phyloP scores from a whole-genome alignment of 1,140 invertebrate genomes.

The Eumaeus atala region DNA sequence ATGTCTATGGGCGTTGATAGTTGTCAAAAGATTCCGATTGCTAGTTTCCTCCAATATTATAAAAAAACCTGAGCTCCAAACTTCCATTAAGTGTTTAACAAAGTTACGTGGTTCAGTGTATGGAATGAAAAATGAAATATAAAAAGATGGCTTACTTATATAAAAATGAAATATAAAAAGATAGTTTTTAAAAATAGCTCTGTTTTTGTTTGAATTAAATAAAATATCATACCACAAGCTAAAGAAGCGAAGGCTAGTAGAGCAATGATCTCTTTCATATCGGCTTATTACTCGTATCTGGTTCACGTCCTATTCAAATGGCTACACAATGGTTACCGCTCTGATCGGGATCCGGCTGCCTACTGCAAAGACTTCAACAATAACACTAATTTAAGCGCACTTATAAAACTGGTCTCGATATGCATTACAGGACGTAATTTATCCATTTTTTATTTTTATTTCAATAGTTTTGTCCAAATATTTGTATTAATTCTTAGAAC shows the following conservation, averaged over 20 bases:
- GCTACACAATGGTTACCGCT: neutral
- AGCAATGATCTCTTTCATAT: constrained; percentile 28
- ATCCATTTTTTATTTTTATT: no score
- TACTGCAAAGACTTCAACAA: neutral
- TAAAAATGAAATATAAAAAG: constrained; percentile 12
- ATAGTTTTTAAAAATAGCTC: no score
- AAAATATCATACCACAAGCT: constrained; percentile 24
- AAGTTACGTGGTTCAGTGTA: no score
- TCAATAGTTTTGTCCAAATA: no score
- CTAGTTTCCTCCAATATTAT: no score
- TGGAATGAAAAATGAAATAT: neutral
- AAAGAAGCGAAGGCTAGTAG: constrained; percentile 22
- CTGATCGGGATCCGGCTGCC: neutral
- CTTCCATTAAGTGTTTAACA: no score
- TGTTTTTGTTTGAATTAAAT: no score
- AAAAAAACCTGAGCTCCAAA: no score
- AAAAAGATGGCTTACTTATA: neutral
- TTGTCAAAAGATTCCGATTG: no score
- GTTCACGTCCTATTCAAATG: no score
- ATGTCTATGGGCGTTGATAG: no score
- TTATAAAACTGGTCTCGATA: constrained; percentile 2
- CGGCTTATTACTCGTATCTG: neutral
- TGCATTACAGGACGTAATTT: neutral
- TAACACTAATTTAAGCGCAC: neutral
- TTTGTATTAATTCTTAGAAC: no score